Evolutionary conservation across 2,888 invertebrate genomes (phyloP).

Genomic region (Crepidodera aurea): DNA sequence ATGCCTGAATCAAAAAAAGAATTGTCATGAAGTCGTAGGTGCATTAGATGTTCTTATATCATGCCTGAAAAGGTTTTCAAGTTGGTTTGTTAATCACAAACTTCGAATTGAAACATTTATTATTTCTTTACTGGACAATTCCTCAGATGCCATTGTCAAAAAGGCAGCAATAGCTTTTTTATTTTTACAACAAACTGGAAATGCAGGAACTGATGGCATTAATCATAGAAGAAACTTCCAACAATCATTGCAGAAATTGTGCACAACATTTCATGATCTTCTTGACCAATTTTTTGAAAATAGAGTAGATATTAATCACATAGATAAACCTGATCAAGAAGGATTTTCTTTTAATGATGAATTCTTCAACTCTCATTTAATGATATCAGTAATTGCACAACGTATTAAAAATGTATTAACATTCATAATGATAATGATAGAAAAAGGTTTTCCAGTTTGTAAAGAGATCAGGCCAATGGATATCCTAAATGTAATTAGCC

Average conservation of each 20-base stretch:
- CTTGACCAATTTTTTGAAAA: slow-evolving; percentile 43
- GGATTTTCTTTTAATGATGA: slow-evolving; percentile 39
- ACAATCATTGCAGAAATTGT: slow-evolving; percentile 42
- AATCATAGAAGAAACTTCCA: slow-evolving; percentile 45
- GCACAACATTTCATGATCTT: slow-evolving; percentile 42
- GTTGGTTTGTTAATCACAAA: slow-evolving; percentile 43
- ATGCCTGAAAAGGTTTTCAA: slow-evolving; percentile 43
- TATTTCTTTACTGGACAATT: slow-evolving; percentile 39
- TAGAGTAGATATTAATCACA: slow-evolving; percentile 39
- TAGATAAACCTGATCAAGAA: slow-evolving; percentile 29
- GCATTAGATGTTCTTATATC: slow-evolving; percentile 39
- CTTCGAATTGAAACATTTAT: slow-evolving; percentile 42
- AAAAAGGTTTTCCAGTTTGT: slow-evolving; percentile 42
- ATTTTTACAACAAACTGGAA: slow-evolving; percentile 45
- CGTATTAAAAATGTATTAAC: slow-evolving; percentile 41
- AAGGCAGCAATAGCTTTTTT: slow-evolving; percentile 43
- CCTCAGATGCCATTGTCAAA: slow-evolving; percentile 34
- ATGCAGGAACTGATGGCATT: slow-evolving; percentile 43
- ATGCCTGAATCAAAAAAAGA: slow-evolving; percentile 38
- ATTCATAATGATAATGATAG: slow-evolving; percentile 43
- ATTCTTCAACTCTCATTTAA: slow-evolving; percentile 28
- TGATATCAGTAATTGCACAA: slow-evolving; percentile 32
- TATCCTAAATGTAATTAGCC: slow-evolving; percentile 39
- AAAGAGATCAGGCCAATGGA: slow-evolving; percentile 44
- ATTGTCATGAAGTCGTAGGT: slow-evolving; percentile 35